Evolutionary conservation across 2,113 vertebrate species (phyloP).

Genomic region (Prionailurus viverrinus): DNA sequence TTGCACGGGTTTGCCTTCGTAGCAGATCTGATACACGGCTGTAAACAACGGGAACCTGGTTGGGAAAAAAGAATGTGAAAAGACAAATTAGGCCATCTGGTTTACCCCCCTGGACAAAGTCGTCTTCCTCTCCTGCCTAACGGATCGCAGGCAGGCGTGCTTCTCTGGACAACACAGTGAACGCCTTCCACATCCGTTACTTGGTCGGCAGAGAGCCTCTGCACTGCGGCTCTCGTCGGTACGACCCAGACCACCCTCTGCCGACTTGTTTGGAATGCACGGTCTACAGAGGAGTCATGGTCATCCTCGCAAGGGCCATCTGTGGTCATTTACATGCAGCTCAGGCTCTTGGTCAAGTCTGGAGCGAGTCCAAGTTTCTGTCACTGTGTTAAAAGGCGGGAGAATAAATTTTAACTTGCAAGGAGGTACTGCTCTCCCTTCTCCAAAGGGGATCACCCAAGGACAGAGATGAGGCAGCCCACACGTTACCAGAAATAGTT

Average conservation of each 20-base stretch:
- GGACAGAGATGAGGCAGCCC: not conserved
- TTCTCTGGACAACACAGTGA: not conserved
- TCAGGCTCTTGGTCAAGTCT: not conserved
- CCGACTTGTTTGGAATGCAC: not conserved
- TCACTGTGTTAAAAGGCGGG: not conserved
- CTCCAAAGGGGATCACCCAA: not conserved
- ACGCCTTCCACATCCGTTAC: not conserved
- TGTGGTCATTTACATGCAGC: not conserved
- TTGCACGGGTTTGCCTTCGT: slow-evolving; percentile 90
- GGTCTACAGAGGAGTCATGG: rapidly evolving
- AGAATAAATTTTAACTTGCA: slow-evolving; percentile 18
- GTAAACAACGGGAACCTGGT: slow-evolving; percentile 92
- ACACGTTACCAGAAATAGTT: not conserved
- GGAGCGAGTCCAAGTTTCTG: not conserved
- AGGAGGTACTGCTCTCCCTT: not conserved
- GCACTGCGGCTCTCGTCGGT: rapidly evolving
- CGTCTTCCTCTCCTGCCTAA: not conserved
- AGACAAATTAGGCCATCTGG: slow-evolving; percentile 49
- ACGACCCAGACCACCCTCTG: not conserved
- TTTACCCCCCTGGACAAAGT: not conserved
- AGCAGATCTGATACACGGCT: slow-evolving; percentile 94
- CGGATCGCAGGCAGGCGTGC: not conserved
- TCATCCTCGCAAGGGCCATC: not conserved
- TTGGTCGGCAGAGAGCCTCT: not conserved
- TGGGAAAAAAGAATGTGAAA: not conserved